A percentile compares a stretch with the other conserved stretches of the same genome.
These are phyloP conservation scores for Chymomyza fuscimana DNA, from an alignment of 2,888 invertebrate species.

Conservation along the genomic window DNA sequence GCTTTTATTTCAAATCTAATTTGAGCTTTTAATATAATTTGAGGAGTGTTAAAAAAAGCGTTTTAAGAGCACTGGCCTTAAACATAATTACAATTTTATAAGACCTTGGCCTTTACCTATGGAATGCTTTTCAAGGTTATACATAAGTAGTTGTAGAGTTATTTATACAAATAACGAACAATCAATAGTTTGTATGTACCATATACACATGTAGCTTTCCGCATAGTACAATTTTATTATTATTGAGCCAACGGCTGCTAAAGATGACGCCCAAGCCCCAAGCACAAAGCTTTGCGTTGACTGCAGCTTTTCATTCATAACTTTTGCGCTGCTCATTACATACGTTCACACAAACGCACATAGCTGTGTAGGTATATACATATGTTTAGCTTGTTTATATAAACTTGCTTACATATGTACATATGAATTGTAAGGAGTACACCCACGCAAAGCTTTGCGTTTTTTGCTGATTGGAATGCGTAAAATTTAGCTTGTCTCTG, in stretches of 20 bases:
- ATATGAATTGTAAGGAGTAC: conserved; percentile 10
- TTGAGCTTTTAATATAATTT: no score
- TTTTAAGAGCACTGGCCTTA: neutral
- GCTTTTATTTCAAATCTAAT: no score
- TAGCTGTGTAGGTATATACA: no score
- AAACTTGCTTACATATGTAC: neutral
- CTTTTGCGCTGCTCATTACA: conserved; percentile 33
- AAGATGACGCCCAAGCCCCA: neutral
- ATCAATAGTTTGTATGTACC: conserved; percentile 1
- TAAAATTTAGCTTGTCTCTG: conserved; percentile 49
- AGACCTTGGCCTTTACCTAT: neutral
- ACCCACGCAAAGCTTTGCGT: conserved; percentile 20
- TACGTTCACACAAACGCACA: neutral
- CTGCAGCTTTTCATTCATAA: conserved; percentile 68
- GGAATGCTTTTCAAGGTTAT: neutral
- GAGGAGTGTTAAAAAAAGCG: no score
- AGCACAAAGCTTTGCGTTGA: conserved; percentile 3
- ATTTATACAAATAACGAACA: neutral
- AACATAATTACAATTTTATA: neutral
- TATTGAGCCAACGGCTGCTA: conserved; percentile 10
- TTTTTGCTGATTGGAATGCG: conserved; percentile 69
- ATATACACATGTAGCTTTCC: neutral
- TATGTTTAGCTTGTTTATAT: neutral
- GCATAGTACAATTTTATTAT: conserved; percentile 7
- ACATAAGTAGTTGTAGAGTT: neutral